These are phyloP conservation scores for Platichthys stellatus DNA, from an alignment of 2,113 vertebrate species.

Conservation along the genomic window DNA sequence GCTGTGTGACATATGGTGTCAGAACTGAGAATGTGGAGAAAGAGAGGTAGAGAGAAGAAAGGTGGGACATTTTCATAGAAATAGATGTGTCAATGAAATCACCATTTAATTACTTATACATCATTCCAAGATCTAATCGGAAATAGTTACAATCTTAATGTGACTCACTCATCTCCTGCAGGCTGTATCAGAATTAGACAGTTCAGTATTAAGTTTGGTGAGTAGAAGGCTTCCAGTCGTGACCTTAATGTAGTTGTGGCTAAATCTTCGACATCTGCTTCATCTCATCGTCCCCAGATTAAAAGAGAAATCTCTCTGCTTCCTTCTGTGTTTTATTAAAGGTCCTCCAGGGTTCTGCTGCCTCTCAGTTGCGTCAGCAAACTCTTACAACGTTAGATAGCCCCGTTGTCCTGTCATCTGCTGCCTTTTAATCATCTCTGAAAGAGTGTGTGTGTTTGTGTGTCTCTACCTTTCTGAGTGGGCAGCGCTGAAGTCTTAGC, in stretches of 20 bases:
- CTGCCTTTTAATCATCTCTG: constrained; percentile 66
- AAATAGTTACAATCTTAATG: not conserved
- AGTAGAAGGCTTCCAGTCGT: constrained; percentile 12
- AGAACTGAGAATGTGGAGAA: constrained; percentile 1
- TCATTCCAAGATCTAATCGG: not conserved
- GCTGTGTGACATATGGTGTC: constrained; percentile 32
- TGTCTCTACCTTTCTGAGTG: constrained; percentile 12
- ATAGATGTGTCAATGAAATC: not conserved
- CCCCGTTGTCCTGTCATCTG: constrained; percentile 57
- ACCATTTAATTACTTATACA: not conserved
- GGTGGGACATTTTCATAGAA: constrained; percentile 1
- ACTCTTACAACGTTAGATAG: constrained; percentile 37
- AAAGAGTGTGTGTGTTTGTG: constrained; percentile 4
- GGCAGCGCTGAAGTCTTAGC: constrained; percentile 5
- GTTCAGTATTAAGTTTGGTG: constrained; percentile 34
- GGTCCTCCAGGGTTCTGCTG: constrained; percentile 32
- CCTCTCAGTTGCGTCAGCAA: constrained; percentile 34
- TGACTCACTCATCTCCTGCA: not conserved
- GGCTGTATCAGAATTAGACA: constrained; percentile 5
- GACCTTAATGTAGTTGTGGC: constrained; percentile 27
- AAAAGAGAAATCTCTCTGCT: constrained; percentile 55
- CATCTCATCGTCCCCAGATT: constrained; percentile 60
- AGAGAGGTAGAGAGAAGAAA: not conserved
- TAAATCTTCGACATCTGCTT: constrained; percentile 70
- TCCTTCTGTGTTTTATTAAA: constrained; percentile 63